These are phyloP conservation scores for Gallinago stenura DNA, from an alignment of 2,797 vertebrate genomes.

Conservation along the genomic window DNA sequence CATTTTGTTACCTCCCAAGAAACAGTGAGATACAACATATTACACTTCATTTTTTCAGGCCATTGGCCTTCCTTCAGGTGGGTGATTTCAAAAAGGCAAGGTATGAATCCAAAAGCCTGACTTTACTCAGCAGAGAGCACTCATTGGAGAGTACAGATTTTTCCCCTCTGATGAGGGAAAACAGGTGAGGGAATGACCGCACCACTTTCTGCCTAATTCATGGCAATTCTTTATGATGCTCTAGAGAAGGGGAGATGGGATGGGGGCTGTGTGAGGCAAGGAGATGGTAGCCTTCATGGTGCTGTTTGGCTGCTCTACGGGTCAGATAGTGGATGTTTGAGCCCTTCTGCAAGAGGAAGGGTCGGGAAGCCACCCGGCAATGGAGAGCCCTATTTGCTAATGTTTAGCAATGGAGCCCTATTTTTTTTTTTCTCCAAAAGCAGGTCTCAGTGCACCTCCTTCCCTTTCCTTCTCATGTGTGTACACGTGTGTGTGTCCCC, in stretches of 20 bases:
- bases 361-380: too few species aligned
- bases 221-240: neutral
- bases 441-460: neutral
- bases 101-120: neutral
- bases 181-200: neutral
- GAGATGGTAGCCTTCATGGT: neutral
- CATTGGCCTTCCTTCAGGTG: neutral
- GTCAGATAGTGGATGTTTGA: too few species aligned
- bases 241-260: neutral
- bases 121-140: neutral
- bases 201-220: neutral
- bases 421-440: neutral
- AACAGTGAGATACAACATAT: neutral
- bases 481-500: neutral
- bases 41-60: neutral
- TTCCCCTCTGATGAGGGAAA: neutral
- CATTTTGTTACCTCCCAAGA: neutral
- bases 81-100: neutral
- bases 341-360: too few species aligned
- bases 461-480: accelerated
- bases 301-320: too few species aligned
- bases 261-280: too few species aligned
- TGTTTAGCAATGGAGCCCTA: neutral
- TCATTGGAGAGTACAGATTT: neutral
- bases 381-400: neutral